Base-by-base conservation (phyloP, 2,888 invertebrate species). In the Xanthorhoe spadicearia region DNA sequence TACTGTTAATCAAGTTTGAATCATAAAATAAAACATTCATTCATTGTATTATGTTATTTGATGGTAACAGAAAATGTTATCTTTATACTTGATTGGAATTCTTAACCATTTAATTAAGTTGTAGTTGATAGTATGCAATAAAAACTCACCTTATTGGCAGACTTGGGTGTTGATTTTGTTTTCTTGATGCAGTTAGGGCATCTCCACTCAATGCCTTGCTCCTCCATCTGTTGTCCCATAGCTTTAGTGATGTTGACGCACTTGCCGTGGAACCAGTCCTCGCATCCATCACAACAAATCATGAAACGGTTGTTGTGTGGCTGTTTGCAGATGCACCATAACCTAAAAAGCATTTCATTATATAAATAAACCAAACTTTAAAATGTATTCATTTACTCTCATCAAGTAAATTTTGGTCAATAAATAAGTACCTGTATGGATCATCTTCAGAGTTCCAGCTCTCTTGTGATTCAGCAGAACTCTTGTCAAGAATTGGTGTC, bases 221-320 rank as follows among this genome's bases (percentile, higher is more conserved):
- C 95, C 85, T 99, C 98, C 97, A 99, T 98, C 88, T 97, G 96
- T 79, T 97, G 95, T 61, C 97, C 98, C 96, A 97, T 97, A 0
- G 96, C 95, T 92, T 97, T 96, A 18, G 98, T 98, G 51, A 99
- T 97, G 77, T 97, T 97, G 13, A 99, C 98, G 90, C 99, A 99
- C 82, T 97, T 97, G n/a, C 99, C 99, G 84, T 99, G 99, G 85
- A 98, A 99, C 99, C 99, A 99, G 83, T 99, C 98, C 84, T 98
- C 97, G 85, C 99, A 99, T 13, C 95, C 95, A 87, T 99, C 99
- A 86, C 99, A 99, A 86, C 98, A 98, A 79, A 99, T 99, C 99
- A 99, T 99, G 84, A 99, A 99, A 61, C 98, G 94, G 87, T 98
- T 98, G 80, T 98, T 98, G 85, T 98, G 98, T 0, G 99, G 99